These are phyloP conservation scores for Shargacucullia verbasci DNA, from an alignment of 2,888 invertebrate species.

Conservation along the genomic window DNA sequence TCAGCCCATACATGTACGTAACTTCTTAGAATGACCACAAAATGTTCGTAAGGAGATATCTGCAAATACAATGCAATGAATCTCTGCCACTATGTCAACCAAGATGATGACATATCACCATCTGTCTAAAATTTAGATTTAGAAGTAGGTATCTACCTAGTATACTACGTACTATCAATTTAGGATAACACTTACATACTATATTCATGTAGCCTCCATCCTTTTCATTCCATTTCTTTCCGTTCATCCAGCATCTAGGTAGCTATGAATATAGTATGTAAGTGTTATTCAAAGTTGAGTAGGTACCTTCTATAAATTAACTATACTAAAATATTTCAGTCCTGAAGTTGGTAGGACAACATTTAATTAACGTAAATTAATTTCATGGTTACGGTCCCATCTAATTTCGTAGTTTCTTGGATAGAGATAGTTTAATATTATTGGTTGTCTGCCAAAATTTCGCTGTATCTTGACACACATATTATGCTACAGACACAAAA, in stretches of 20 bases:
- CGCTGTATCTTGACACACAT: constrained; percentile 53
- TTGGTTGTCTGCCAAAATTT: constrained; percentile 73
- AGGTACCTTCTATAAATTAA: too few species aligned
- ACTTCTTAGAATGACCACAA: constrained; percentile 63
- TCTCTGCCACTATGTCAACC: constrained; percentile 37
- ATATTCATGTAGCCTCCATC: too few species aligned
- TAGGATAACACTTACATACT: too few species aligned
- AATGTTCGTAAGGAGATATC: constrained; percentile 53
- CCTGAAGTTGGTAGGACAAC: neutral
- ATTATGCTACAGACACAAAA: constrained; percentile 56
- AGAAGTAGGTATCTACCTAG: too few species aligned
- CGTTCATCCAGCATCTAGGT: neutral
- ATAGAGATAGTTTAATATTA: constrained; percentile 66
- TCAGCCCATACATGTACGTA: constrained; percentile 43
- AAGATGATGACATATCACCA: constrained; percentile 36
- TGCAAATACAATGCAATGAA: constrained; percentile 52
- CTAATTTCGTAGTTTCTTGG: constrained; percentile 67
- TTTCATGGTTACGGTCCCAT: constrained; percentile 62
- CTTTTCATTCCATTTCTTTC: too few species aligned
- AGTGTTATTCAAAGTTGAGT: too few species aligned
- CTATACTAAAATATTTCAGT: too few species aligned
- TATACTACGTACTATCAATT: too few species aligned
- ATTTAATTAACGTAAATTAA: constrained; percentile 34
- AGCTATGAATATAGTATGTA: neutral
- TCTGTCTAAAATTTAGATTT: too few species aligned